A percentile compares a stretch with the other conserved stretches of the same genome.
Conservation (phyloP, 2,888 invertebrate species). For the Drepana falcataria region DNA sequence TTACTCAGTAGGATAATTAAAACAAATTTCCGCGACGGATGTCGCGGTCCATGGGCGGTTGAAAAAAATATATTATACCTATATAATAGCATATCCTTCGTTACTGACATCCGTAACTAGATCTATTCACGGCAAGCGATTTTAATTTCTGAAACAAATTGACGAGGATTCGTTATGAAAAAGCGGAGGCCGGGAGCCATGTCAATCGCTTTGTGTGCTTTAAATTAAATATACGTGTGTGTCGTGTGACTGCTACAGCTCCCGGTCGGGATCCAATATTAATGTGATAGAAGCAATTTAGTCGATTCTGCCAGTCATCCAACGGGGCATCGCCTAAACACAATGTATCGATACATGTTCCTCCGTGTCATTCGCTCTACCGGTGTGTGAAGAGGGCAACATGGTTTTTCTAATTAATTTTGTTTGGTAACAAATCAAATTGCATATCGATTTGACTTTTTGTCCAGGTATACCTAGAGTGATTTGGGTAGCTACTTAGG, state of each 20-base stretch:
- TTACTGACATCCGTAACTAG: constrained; percentile 38
- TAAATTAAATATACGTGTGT: constrained; percentile 67
- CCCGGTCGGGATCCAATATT: constrained; percentile 48
- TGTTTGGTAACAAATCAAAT: background rate
- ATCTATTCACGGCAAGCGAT: constrained; percentile 31
- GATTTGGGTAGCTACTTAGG: background rate
- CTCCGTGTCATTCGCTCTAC: constrained; percentile 40
- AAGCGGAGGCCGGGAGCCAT: constrained; percentile 59
- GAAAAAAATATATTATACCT: background rate
- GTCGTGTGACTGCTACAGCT: constrained; percentile 50
- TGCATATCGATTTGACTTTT: background rate
- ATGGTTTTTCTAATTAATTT: constrained; percentile 21
- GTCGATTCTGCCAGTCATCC: constrained; percentile 65
- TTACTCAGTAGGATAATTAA: background rate
- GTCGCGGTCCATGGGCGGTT: background rate
- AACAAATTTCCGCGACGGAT: background rate
- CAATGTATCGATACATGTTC: constrained; percentile 34
- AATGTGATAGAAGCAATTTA: constrained; percentile 66
- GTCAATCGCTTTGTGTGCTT: constrained; percentile 70
- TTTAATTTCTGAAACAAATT: constrained; percentile 50
- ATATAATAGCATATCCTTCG: background rate
- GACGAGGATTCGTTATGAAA: constrained; percentile 53
- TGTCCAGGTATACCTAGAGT: background rate
- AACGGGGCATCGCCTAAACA: constrained; percentile 36
- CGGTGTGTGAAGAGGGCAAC: constrained; percentile 25